Percentiles rank a stretch among this genome's conserved stretches.
Evolutionary conservation across 2,888 invertebrate genomes (phyloP).

Genomic region (Odontomyia ornata): DNA sequence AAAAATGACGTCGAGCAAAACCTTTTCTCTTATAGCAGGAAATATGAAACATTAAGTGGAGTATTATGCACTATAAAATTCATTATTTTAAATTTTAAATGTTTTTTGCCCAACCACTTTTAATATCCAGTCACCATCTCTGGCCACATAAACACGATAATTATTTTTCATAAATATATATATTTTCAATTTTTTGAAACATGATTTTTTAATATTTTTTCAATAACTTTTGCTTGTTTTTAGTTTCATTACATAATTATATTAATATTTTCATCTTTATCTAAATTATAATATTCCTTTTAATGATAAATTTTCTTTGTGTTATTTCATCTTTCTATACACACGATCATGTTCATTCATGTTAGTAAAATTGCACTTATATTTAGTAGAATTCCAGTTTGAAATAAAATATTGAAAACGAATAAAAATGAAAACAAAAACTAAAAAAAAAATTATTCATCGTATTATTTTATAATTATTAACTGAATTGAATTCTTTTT

Average conservation of each 20-base stretch:
- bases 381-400: constrained; percentile 6
- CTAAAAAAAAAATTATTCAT: neutral
- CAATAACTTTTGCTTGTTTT: constrained; percentile 5
- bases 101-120: no score
- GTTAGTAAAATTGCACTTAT: constrained; percentile 39
- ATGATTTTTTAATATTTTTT: constrained; percentile 9
- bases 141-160: no score
- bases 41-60: no score
- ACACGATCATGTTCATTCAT: constrained; percentile 15
- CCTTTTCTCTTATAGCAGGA: no score
- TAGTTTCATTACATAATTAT: constrained; percentile 16
- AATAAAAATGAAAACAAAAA: neutral
- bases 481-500: neutral
- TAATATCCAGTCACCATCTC: no score
- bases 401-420: neutral
- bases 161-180: constrained; percentile 34
- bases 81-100: no score
- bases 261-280: constrained; percentile 25
- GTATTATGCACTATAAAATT: no score
- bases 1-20: no score
- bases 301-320: constrained; percentile 15
- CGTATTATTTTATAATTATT: neutral
- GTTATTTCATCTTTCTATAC: neutral
- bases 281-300: neutral
- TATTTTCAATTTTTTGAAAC: constrained; percentile 25